Evolutionary conservation across 2,113 vertebrate genomes (phyloP).

Genomic region (Platysteira castanea): DNA sequence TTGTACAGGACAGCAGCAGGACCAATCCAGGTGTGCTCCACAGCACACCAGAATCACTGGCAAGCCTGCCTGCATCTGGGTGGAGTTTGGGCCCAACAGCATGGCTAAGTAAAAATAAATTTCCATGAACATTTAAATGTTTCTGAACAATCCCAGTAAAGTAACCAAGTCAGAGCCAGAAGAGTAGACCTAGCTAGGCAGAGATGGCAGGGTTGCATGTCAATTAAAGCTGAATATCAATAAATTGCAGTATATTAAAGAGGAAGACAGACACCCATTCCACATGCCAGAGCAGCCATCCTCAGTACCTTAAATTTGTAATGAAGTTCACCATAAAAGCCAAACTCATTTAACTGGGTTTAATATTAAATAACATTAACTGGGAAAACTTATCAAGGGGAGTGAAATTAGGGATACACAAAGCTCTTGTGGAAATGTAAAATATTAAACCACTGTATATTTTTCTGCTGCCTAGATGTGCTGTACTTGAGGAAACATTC

Average conservation of each 20-base stretch:
- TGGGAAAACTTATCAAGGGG: constrained; percentile 17
- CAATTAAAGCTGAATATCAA: constrained; percentile 22
- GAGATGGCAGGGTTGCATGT: not conserved
- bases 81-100: not conserved
- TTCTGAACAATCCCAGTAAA: not conserved
- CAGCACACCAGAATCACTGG: not conserved
- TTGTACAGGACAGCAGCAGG: not conserved
- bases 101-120: not conserved
- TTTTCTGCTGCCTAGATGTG: constrained; percentile 49
- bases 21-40: not conserved
- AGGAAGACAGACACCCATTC: not conserved
- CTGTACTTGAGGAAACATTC: constrained; percentile 52
- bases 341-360: constrained; percentile 11
- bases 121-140: not conserved
- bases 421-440: constrained; percentile 35
- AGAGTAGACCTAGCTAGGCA: not conserved
- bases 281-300: not conserved
- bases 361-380: constrained; percentile 38
- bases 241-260: not conserved
- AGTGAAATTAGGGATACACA: constrained; percentile 39
- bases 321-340: not conserved
- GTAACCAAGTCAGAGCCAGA: not conserved
- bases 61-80: not conserved
- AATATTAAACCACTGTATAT: constrained; percentile 36
- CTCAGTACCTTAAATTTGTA: not conserved